Evolutionary conservation across 2,113 vertebrate species (phyloP).

Genomic region (Rhynchomys soricoides): DNA sequence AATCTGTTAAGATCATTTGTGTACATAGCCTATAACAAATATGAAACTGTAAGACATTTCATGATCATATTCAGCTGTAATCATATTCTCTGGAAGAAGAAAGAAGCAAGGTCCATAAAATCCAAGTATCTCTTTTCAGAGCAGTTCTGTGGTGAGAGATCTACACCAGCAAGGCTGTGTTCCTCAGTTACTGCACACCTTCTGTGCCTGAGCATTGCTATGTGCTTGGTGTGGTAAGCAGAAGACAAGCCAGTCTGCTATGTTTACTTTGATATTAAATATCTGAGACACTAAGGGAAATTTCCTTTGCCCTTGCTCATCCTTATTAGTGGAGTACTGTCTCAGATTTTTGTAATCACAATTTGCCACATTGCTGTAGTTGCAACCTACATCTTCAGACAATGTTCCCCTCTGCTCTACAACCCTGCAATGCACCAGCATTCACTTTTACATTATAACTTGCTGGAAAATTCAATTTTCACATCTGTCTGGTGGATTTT

Average conservation of each 20-base stretch:
- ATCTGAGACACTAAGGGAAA: conserved; percentile 20
- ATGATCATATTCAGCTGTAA: neutral
- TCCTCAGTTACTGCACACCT: neutral
- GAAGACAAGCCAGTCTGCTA: conserved; percentile 10
- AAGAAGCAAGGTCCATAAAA: neutral
- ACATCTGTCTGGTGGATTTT: conserved; percentile 76
- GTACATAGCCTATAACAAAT: neutral
- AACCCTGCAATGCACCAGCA: conserved; percentile 23
- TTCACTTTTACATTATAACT: conserved; percentile 69
- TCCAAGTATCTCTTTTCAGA: neutral
- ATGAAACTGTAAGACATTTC: neutral
- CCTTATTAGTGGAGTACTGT: conserved; percentile 37
- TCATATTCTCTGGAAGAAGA: neutral
- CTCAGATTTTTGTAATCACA: conserved; percentile 55
- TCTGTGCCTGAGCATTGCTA: neutral
- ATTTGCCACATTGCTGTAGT: conserved; percentile 70
- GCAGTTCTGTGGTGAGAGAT: neutral
- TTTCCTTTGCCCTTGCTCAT: conserved; percentile 55
- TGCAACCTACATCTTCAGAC: neutral
- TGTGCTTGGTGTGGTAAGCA: neutral
- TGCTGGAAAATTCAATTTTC: conserved; percentile 81
- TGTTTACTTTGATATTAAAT: neutral
- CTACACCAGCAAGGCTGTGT: neutral
- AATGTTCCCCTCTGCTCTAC: neutral
- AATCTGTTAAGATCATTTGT: neutral